These are phyloP conservation scores for Sarotherodon lohbergeri DNA, from an alignment of 2,113 vertebrate genomes.

Conservation along the genomic window DNA sequence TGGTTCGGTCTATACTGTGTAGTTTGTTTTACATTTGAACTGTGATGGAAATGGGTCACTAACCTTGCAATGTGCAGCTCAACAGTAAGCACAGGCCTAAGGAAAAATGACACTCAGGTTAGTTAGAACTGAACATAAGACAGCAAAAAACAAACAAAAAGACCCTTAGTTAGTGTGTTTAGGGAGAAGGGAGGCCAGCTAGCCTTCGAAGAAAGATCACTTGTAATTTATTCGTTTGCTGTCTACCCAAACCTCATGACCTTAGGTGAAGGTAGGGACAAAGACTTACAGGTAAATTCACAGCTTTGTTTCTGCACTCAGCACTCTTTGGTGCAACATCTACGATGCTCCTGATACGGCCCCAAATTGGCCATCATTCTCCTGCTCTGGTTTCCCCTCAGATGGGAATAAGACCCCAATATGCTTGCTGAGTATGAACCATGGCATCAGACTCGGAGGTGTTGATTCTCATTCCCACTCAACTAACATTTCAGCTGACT, in stretches of 20 bases:
- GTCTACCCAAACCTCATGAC: rapidly evolving
- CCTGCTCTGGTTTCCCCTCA: neutral
- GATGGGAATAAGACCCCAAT: neutral
- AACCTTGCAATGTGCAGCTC: rapidly evolving
- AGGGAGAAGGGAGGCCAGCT: too few relatives aligned
- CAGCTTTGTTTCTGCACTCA: neutral
- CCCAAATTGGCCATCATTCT: neutral
- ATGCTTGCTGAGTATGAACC: neutral
- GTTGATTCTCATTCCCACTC: neutral
- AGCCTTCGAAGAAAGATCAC: too few relatives aligned
- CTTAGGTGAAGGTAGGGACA: rapidly evolving
- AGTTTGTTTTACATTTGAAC: neutral
- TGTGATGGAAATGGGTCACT: neutral
- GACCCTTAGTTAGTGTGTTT: too few relatives aligned
- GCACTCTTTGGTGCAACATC: rapidly evolving
- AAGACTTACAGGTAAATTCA: neutral
- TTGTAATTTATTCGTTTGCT: neutral
- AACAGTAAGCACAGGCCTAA: neutral
- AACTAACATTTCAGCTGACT: rapidly evolving
- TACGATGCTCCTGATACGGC: rapidly evolving
- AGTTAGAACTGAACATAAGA: neutral
- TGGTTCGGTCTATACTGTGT: rapidly evolving
- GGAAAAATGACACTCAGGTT: neutral
- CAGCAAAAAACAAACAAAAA: too few relatives aligned
- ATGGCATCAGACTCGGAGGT: rapidly evolving